Conservation (phyloP, 2,797 vertebrate genomes). For the Parambassis ranga region DNA sequence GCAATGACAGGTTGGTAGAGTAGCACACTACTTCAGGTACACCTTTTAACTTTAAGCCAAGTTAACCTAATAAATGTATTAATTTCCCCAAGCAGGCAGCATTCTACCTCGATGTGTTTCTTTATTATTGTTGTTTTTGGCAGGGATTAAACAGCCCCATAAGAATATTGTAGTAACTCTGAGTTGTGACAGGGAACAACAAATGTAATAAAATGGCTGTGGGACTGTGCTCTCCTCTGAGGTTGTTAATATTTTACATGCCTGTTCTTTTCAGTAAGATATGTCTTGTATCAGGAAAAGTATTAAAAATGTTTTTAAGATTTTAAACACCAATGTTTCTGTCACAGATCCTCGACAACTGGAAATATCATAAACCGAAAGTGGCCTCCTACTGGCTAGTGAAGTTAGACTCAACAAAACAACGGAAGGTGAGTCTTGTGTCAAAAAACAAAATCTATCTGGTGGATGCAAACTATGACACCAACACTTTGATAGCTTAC, state of each 20-base stretch:
- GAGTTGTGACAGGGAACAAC: not conserved
- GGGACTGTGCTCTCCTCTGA: not conserved
- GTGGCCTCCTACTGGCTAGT: slow-evolving; percentile 97
- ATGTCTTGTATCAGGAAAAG: not conserved
- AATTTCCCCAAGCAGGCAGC: not conserved
- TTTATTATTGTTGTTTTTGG: slow-evolving; percentile 3
- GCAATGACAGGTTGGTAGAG: slow-evolving; percentile 19
- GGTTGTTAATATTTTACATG: not conserved
- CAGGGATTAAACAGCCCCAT: not conserved
- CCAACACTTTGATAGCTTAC: too few relatives aligned
- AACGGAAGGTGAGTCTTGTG: slow-evolving; percentile 90
- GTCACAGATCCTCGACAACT: slow-evolving; percentile 94
- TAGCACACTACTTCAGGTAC: too few relatives aligned
- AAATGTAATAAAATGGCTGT: not conserved
- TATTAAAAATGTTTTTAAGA: not conserved
- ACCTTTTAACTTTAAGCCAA: not conserved
- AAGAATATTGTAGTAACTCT: not conserved
- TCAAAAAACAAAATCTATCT: too few relatives aligned
- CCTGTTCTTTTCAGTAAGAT: not conserved
- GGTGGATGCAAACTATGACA: too few relatives aligned
- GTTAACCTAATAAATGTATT: slow-evolving; percentile 23
- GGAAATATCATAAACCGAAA: slow-evolving; percentile 97
- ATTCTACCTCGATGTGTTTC: slow-evolving; percentile 8
- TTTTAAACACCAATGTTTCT: slow-evolving; percentile 1
- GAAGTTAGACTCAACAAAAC: slow-evolving; percentile 95